Conservation (phyloP, 2,113 vertebrate genomes). For the Heliornis fulica region DNA sequence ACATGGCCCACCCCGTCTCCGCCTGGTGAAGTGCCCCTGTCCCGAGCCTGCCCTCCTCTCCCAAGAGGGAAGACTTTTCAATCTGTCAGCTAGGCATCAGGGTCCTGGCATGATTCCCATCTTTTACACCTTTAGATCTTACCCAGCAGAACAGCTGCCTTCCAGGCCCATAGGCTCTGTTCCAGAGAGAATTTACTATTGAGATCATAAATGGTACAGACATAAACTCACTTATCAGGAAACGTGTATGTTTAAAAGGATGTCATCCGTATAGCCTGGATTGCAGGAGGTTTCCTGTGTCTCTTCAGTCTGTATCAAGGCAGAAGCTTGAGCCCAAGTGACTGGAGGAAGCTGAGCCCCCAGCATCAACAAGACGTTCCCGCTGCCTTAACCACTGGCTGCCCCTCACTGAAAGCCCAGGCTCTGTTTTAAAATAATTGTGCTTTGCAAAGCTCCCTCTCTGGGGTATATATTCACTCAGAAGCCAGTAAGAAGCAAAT, state of each 20-base stretch:
- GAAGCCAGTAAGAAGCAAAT: slow-evolving; percentile 58
- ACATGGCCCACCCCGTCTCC: background rate
- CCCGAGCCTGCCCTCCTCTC: background rate
- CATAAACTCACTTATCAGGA: background rate
- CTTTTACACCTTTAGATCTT: background rate
- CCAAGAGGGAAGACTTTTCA: background rate
- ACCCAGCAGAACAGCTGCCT: slow-evolving; percentile 1
- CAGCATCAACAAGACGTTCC: background rate
- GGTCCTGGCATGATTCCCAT: background rate
- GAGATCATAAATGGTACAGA: background rate
- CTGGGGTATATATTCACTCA: slow-evolving; percentile 33
- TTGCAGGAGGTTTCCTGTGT: background rate
- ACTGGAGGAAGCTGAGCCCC: slow-evolving; percentile 20
- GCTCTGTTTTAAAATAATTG: slow-evolving; percentile 47
- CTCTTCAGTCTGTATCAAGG: background rate
- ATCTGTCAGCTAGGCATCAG: background rate
- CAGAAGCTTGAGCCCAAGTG: slow-evolving; percentile 18
- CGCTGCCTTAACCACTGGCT: slow-evolving; percentile 22
- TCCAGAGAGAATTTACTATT: background rate
- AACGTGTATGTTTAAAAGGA: background rate
- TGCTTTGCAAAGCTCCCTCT: slow-evolving; percentile 28
- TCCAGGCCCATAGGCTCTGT: background rate
- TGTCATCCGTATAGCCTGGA: background rate
- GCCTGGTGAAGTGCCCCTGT: background rate
- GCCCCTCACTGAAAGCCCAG: slow-evolving; percentile 28